These are phyloP conservation scores for Butorides virescens DNA, from an alignment of 2,113 vertebrate genomes.

Conservation along the genomic window DNA sequence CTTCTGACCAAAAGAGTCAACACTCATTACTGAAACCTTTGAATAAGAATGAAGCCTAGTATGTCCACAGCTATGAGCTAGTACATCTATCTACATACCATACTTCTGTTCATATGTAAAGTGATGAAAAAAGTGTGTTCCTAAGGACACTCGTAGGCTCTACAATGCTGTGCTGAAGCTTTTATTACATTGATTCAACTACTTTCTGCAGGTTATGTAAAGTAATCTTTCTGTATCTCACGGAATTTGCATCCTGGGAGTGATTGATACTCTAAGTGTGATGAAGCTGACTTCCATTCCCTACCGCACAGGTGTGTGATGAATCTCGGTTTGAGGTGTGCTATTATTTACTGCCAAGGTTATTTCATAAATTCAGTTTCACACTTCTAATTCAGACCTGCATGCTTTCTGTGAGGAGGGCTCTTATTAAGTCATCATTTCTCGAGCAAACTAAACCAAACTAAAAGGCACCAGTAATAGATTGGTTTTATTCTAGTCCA, in stretches of 20 bases:
- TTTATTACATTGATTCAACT: slow-evolving; percentile 57
- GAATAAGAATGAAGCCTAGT: background rate
- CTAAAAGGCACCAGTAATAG: slow-evolving; percentile 34
- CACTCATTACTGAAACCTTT: background rate
- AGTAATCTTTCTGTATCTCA: slow-evolving; percentile 50
- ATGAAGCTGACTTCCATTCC: slow-evolving; percentile 57
- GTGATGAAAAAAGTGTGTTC: background rate
- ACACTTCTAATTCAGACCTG: slow-evolving; percentile 47
- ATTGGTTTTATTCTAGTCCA: background rate
- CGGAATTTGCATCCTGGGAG: slow-evolving; percentile 67
- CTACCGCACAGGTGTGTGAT: slow-evolving; percentile 42
- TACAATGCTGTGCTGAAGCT: slow-evolving; percentile 28
- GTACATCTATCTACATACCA: background rate
- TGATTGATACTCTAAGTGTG: slow-evolving; percentile 53
- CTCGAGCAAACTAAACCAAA: slow-evolving; percentile 12
- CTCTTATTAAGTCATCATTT: slow-evolving; percentile 47
- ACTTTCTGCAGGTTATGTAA: slow-evolving; percentile 53
- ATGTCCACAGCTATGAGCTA: background rate
- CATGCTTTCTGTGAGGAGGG: background rate
- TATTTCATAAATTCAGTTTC: slow-evolving; percentile 68
- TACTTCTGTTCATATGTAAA: background rate
- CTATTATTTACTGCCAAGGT: slow-evolving; percentile 69
- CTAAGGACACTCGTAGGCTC: slow-evolving; percentile 17
- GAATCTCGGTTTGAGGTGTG: slow-evolving; percentile 42
- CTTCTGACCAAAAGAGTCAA: background rate